phyloP scores from a whole-genome alignment of 2,113 vertebrate genomes.

The Oncorhynchus nerka region DNA sequence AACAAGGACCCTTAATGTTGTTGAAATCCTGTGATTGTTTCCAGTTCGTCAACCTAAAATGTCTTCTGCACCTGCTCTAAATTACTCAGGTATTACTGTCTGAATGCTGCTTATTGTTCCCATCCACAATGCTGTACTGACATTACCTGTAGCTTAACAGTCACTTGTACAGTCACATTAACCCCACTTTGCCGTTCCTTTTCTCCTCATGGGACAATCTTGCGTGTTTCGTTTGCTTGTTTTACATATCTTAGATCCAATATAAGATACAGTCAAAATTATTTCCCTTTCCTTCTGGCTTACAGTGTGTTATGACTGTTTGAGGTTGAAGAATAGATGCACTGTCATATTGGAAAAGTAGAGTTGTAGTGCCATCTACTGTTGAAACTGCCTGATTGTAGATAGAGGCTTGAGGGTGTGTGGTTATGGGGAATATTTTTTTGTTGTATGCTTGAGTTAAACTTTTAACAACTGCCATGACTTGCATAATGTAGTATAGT shows the following conservation, averaged over 20 bases:
- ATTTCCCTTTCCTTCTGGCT: neutral
- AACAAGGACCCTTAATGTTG: constrained; percentile 11
- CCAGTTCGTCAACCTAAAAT: constrained; percentile 92
- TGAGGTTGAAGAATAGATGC: neutral
- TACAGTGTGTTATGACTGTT: neutral
- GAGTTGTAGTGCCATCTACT: constrained; percentile 56
- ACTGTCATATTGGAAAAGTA: constrained; percentile 20
- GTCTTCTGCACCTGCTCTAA: constrained; percentile 86
- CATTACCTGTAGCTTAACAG: neutral
- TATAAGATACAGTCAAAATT: neutral
- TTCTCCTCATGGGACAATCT: neutral
- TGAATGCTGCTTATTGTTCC: constrained; percentile 3
- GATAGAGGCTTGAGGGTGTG: neutral
- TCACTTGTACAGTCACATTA: constrained; percentile 29
- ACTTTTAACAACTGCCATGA: neutral
- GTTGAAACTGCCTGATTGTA: constrained; percentile 5
- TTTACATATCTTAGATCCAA: neutral
- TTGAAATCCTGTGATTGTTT: constrained; percentile 70
- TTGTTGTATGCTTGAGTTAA: neutral
- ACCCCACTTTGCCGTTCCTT: constrained; percentile 16
- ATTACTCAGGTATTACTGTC: constrained; percentile 82
- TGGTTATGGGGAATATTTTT: neutral
- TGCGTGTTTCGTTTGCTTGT: neutral
- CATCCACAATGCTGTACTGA: constrained; percentile 14
- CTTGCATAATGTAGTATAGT: neutral